Evolutionary conservation across 2,888 invertebrate species (phyloP).

Genomic region (Pheosia tremula): DNA sequence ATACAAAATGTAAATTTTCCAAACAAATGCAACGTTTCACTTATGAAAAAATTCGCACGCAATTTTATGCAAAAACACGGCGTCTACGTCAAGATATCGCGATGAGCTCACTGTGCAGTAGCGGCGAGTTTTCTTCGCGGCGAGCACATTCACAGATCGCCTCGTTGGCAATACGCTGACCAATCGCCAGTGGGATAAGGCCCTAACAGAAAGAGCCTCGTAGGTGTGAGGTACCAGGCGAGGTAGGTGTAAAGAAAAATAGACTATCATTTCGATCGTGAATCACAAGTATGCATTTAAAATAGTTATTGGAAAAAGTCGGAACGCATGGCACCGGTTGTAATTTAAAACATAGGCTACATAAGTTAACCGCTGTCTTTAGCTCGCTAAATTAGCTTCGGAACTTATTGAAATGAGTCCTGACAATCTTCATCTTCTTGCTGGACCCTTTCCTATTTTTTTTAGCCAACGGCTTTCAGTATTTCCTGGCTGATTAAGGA

Average conservation of each 20-base stretch:
- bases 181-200: background rate
- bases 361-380: background rate
- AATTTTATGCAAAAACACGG: too few species aligned
- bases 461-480: too few species aligned
- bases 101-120: too few species aligned
- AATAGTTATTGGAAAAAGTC: constrained; percentile 43
- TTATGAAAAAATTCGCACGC: too few species aligned
- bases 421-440: background rate
- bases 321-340: constrained; percentile 30
- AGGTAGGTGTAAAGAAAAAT: constrained; percentile 21
- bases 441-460: background rate
- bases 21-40: too few species aligned
- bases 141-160: too few species aligned
- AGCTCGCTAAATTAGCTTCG: constrained; percentile 2
- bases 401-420: constrained; percentile 1
- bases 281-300: constrained; percentile 36
- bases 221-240: constrained; percentile 23
- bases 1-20: too few species aligned
- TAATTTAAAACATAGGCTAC: constrained; percentile 23
- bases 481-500: too few species aligned
- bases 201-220: constrained; percentile 13
- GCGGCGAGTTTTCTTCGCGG: too few species aligned
- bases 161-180: too few species aligned
- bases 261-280: constrained; percentile 22
- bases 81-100: too few species aligned